These are phyloP conservation scores for Pteronotus mesoamericanus DNA, from an alignment of 2,797 vertebrate genomes.

Conservation along the genomic window DNA sequence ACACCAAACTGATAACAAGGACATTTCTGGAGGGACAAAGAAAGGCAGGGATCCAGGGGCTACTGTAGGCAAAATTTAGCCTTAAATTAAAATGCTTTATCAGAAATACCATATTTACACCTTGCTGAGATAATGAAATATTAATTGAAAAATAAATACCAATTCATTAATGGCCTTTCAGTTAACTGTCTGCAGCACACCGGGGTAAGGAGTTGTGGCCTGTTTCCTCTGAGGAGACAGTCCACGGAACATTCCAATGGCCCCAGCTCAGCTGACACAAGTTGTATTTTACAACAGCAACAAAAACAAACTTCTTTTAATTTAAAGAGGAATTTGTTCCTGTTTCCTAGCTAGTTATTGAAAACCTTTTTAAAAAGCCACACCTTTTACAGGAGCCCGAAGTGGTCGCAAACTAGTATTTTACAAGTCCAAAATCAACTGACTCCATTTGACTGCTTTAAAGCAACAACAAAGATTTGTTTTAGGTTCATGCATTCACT, in stretches of 20 bases:
- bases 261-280: not conserved
- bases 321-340: not conserved
- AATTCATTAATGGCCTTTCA: not conserved
- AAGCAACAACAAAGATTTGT: slow-evolving; percentile 44
- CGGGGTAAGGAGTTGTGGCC: not conserved
- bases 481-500: slow-evolving; percentile 77
- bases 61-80: not conserved
- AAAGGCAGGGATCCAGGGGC: not conserved
- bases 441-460: slow-evolving; percentile 26
- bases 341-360: not conserved
- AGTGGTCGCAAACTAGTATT: slow-evolving; percentile 51
- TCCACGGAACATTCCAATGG: not conserved
- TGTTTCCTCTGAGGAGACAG: not conserved
- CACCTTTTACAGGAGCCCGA: not conserved
- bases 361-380: slow-evolving; percentile 35
- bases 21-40: not conserved
- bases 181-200: not conserved
- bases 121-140: not conserved
- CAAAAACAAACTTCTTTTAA: not conserved
- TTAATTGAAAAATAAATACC: not conserved
- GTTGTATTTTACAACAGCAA: not conserved
- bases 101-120: not conserved
- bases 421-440: slow-evolving; percentile 46
- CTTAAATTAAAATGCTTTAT: not conserved
- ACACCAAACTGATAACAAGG: not conserved